Evolutionary conservation across 2,113 vertebrate genomes (phyloP).

Genomic region (Lipotes vexillifer): DNA sequence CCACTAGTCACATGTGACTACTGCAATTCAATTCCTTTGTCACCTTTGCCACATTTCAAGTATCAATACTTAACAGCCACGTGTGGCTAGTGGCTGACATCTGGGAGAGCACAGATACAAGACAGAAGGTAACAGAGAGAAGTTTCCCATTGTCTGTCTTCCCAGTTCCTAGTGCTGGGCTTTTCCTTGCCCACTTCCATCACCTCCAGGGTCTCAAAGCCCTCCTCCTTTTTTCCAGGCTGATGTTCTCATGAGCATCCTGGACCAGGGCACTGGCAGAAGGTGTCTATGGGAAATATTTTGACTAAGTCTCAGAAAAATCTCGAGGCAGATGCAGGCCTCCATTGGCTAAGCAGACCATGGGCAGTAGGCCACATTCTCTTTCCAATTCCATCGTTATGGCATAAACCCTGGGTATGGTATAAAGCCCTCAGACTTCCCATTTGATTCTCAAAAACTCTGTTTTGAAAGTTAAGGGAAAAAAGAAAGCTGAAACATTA

Average conservation of each 20-base stretch:
- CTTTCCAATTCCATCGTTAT: neutral
- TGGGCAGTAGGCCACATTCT: neutral
- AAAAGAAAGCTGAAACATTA: neutral
- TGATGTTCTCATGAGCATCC: neutral
- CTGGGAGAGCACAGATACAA: neutral
- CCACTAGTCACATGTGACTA: neutral
- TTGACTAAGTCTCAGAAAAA: neutral
- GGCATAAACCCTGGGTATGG: neutral
- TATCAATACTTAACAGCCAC: neutral
- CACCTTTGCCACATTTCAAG: neutral
- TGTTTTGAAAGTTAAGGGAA: neutral
- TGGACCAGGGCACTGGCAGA: too few relatives aligned
- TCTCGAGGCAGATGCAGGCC: neutral
- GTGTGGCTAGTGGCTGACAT: neutral
- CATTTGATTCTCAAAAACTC: neutral
- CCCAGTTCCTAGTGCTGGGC: neutral
- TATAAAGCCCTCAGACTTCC: neutral
- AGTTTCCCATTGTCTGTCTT: neutral
- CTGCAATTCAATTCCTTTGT: neutral
- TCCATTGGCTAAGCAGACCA: neutral
- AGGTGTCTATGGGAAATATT: neutral
- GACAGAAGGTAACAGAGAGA: neutral
- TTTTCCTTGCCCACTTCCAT: neutral
- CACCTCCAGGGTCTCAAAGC: neutral
- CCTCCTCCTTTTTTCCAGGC: neutral